Percentiles rank a stretch among this genome's conserved stretches.
Evolutionary conservation across 2,113 vertebrate genomes (phyloP).

Genomic region (Chrysochloris asiatica): DNA sequence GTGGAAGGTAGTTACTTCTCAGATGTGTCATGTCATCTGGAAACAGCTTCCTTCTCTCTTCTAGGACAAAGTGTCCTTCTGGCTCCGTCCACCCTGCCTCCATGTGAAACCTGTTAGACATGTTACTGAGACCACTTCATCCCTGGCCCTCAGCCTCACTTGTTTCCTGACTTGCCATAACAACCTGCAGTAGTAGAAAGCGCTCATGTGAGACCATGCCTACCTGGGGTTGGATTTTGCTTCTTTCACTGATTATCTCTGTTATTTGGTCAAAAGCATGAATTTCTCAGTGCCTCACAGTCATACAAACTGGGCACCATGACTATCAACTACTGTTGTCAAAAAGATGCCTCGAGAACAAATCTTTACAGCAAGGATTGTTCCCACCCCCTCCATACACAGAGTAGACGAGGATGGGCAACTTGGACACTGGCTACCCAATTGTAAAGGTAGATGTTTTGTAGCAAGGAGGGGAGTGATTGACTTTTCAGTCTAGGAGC

Average conservation of each 20-base stretch:
- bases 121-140: not conserved
- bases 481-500: no score
- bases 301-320: not conserved
- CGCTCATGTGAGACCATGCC: not conserved
- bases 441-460: no score
- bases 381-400: no score
- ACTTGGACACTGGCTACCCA: no score
- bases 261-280: not conserved
- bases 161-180: not conserved
- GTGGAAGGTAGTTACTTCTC: not conserved
- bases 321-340: not conserved
- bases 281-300: not conserved
- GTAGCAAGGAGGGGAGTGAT: no score
- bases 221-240: not conserved
- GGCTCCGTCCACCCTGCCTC: not conserved
- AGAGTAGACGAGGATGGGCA: no score
- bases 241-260: not conserved
- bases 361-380: no score
- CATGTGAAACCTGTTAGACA: not conserved
- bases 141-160: not conserved
- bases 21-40: constrained; percentile 9
- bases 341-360: not conserved
- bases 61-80: not conserved
- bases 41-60: not conserved
- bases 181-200: not conserved